phyloP scores from a whole-genome alignment of 2,113 vertebrate genomes.

The Ellobius talpinus region DNA sequence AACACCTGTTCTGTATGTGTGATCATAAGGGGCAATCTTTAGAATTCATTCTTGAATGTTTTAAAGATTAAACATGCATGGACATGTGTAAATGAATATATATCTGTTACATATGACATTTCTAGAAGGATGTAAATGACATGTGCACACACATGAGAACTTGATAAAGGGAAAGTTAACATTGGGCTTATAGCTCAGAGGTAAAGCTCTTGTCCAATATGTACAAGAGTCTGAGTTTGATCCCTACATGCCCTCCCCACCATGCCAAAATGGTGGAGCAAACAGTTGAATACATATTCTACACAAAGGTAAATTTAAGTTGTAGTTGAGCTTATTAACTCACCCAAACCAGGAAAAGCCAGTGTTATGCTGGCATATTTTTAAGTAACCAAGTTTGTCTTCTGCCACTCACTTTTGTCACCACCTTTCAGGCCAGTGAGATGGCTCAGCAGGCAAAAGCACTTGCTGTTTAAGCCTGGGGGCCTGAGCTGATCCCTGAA shows the following conservation, averaged over 20 bases:
- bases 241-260: background rate
- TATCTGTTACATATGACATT: background rate
- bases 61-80: background rate
- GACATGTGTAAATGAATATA: background rate
- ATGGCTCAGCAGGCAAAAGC: background rate
- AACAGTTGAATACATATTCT: background rate
- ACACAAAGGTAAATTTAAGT: slow-evolving; percentile 15
- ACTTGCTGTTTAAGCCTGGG: background rate
- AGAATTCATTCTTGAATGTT: background rate
- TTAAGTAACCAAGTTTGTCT: slow-evolving; percentile 17
- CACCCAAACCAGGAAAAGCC: background rate
- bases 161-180: background rate
- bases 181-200: background rate
- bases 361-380: background rate
- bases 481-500: background rate
- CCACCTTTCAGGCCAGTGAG: background rate
- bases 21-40: background rate
- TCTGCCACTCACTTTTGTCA: background rate
- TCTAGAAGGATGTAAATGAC: background rate
- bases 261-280: background rate
- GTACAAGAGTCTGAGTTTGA: background rate
- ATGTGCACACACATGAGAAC: background rate
- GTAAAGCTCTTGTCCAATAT: background rate
- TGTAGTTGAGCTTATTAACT: background rate
- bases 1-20: background rate